A percentile compares a stretch with the other conserved stretches of the same genome.
Conservation (phyloP, 2,797 vertebrate genomes). For the Enteromius afrohamiltoni region DNA sequence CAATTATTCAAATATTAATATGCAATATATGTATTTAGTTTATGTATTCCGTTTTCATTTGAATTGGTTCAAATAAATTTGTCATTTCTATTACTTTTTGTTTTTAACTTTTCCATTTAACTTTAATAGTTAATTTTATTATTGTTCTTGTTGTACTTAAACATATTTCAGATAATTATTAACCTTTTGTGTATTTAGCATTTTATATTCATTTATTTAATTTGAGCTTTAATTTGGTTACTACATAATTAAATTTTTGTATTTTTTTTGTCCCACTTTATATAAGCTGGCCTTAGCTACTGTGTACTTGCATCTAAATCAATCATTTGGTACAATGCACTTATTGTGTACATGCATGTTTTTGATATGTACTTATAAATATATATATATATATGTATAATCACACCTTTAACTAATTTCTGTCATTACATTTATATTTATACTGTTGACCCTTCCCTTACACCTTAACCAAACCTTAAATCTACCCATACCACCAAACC, state of each 20-base stretch:
- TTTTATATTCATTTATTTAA: not conserved
- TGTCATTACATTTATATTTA: no score
- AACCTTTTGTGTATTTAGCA: not conserved
- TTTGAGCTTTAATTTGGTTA: not conserved
- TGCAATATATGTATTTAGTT: not conserved
- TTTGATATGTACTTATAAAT: no score
- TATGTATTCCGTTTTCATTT: not conserved
- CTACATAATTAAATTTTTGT: not conserved
- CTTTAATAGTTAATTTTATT: not conserved
- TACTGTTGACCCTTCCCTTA: no score
- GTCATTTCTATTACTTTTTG: not conserved
- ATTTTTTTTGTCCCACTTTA: no score
- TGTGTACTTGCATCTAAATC: no score
- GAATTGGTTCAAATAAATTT: not conserved
- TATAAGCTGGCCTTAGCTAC: no score
- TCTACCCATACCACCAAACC: no score
- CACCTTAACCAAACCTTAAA: no score
- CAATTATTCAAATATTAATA: not conserved
- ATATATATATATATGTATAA: no score
- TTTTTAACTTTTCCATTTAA: not conserved
- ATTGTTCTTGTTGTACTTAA: not conserved
- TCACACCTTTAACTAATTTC: no score
- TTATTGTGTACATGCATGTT: no score
- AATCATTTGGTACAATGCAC: no score
- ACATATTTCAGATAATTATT: not conserved